Evolutionary conservation across 30 jellyfish, hydroid and myxozoan species (phyloP).

Genomic region (Chrysaora quinquecirrha): DNA sequence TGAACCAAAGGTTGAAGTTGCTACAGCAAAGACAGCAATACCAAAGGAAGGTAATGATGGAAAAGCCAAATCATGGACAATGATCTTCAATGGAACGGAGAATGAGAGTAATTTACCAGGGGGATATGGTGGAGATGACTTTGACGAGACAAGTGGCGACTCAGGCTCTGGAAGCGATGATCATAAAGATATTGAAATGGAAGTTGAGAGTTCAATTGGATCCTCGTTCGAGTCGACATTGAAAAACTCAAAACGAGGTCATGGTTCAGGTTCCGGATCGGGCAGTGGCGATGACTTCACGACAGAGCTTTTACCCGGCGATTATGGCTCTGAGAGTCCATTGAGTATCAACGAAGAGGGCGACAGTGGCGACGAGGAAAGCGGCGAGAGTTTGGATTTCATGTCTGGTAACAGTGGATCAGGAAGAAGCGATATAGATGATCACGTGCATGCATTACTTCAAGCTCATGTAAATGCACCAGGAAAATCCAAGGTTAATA

Average conservation of each 20-base stretch:
- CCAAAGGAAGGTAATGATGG: slow-evolving; percentile 6
- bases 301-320: slow-evolving; percentile 80
- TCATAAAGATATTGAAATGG: slow-evolving; percentile 86
- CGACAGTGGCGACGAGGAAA: slow-evolving; percentile 54
- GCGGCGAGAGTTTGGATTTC: slow-evolving; percentile 66
- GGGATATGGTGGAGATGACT: slow-evolving; percentile 85
- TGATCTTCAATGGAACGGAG: slow-evolving; percentile 74
- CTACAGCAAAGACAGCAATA: slow-evolving; percentile 14
- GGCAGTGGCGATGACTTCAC: slow-evolving; percentile 74
- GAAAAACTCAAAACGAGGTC: slow-evolving; percentile 41
- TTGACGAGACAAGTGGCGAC: slow-evolving; percentile 63
- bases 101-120: slow-evolving; percentile 91
- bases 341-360: slow-evolving; percentile 71
- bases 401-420: slow-evolving; percentile 89
- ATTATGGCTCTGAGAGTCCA: slow-evolving; percentile 85
- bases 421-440: slow-evolving; percentile 46
- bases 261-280: slow-evolving; percentile 73
- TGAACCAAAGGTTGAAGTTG: too few relatives aligned
- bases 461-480: slow-evolving; percentile 68
- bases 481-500: slow-evolving; percentile 11
- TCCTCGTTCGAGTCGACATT: slow-evolving; percentile 94
- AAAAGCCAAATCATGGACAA: slow-evolving; percentile 84
- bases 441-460: slow-evolving; percentile 57
- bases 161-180: slow-evolving; percentile 75
- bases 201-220: slow-evolving; percentile 96